A percentile compares a stretch with the other conserved stretches of the same genome.
These are phyloP conservation scores for Phoeniculus purpureus DNA, from an alignment of 2,797 vertebrate genomes.

Conservation along the genomic window DNA sequence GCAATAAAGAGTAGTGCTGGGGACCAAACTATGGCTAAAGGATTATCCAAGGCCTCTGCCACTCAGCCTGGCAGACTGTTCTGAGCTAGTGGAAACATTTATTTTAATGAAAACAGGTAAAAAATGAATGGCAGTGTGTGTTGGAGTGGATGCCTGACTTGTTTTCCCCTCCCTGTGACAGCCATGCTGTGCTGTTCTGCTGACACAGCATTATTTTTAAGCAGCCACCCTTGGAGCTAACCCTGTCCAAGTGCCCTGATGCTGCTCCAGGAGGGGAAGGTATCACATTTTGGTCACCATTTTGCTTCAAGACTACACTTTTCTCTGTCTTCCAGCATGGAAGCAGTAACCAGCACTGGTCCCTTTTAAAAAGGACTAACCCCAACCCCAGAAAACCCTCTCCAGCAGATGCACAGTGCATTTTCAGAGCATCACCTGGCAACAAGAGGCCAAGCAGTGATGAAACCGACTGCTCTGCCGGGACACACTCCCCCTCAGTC, in stretches of 20 bases:
- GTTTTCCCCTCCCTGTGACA: neutral
- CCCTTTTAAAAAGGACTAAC: neutral
- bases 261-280: neutral
- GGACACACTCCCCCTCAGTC: no score
- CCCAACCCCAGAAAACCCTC: rapidly evolving
- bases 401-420: rapidly evolving
- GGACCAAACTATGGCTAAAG: neutral
- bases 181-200: neutral
- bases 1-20: neutral
- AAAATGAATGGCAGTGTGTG: neutral
- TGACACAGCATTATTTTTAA: neutral
- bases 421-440: neutral
- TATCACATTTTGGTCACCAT: neutral
- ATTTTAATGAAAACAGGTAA: neutral
- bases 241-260: neutral
- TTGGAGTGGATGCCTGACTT: neutral
- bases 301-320: neutral
- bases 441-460: neutral
- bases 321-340: neutral
- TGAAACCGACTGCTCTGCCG: neutral
- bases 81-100: neutral
- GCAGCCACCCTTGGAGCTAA: neutral
- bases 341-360: neutral
- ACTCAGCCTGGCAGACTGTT: neutral
- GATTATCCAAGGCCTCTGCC: neutral